Conservation (phyloP, 2,113 vertebrate genomes). For the Cavia porcellus region DNA sequence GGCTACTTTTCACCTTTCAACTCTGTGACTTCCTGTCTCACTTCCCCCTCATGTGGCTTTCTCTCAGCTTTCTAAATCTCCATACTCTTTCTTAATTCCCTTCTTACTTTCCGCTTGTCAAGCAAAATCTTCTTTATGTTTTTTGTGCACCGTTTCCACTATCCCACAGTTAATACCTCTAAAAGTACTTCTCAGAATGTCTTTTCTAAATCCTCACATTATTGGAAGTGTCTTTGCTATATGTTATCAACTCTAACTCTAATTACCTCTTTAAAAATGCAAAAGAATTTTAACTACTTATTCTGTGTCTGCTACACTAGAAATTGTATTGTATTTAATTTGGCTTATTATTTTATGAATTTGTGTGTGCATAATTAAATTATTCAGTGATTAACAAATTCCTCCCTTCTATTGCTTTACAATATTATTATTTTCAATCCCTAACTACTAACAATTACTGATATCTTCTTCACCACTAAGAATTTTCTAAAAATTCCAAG, state of each 20-base stretch:
- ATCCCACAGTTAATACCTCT: too few relatives aligned
- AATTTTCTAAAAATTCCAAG: constrained; percentile 2
- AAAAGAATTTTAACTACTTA: neutral
- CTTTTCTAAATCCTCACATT: neutral
- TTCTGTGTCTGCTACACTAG: neutral
- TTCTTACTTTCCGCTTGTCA: neutral
- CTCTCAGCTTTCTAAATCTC: neutral
- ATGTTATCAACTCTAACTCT: neutral
- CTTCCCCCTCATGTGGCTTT: neutral
- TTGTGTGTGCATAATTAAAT: neutral
- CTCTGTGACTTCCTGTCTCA: neutral
- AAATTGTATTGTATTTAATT: neutral
- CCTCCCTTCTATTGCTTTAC: neutral
- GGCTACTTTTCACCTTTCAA: neutral
- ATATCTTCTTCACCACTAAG: neutral
- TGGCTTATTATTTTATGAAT: neutral
- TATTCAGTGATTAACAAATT: neutral
- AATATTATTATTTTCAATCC: neutral
- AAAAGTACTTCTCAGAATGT: neutral
- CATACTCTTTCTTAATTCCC: neutral
- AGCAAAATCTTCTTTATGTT: neutral
- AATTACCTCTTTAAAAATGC: neutral
- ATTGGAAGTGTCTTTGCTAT: neutral
- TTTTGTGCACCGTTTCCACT: neutral
- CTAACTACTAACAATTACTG: neutral